These are phyloP conservation scores for Xanthia icteritia DNA, from an alignment of 2,888 invertebrate genomes.

Conservation along the genomic window DNA sequence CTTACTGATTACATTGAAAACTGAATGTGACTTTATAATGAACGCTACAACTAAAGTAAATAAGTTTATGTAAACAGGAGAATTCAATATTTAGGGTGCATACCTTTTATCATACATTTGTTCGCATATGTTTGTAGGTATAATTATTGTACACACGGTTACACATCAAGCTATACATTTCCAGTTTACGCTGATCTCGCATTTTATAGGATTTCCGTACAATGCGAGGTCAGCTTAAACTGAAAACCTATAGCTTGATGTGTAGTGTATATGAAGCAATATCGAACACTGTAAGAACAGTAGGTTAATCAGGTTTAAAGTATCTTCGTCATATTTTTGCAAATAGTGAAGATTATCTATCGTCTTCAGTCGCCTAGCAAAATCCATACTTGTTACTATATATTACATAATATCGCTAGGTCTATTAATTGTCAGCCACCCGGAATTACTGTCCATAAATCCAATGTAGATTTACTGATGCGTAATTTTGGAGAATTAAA, in stretches of 20 bases:
- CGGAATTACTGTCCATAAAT: not conserved
- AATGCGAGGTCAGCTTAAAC: no score
- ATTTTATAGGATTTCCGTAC: no score
- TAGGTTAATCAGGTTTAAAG: not conserved
- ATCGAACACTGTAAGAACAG: not conserved
- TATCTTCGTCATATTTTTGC: no score
- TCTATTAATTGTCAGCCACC: not conserved
- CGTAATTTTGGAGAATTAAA: not conserved
- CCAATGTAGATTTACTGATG: not conserved
- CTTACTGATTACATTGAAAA: slow-evolving; percentile 35
- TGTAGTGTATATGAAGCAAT: not conserved
- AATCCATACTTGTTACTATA: not conserved
- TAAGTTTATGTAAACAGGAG: slow-evolving; percentile 23
- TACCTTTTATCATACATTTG: slow-evolving; percentile 23
- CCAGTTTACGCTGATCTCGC: no score
- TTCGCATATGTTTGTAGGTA: slow-evolving; percentile 7
- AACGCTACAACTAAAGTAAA: slow-evolving; percentile 5
- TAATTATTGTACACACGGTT: no score
- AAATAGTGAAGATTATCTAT: not conserved
- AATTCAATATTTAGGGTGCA: slow-evolving; percentile 19
- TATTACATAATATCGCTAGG: no score
- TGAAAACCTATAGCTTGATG: no score
- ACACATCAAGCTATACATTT: no score
- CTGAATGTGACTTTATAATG: slow-evolving; percentile 3
- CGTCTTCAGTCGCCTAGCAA: not conserved